Percentiles rank a stretch among this genome's conserved stretches.
These are phyloP conservation scores for Craseonycteris thonglongyai DNA, from an alignment of 2,113 vertebrate genomes.

Conservation along the genomic window DNA sequence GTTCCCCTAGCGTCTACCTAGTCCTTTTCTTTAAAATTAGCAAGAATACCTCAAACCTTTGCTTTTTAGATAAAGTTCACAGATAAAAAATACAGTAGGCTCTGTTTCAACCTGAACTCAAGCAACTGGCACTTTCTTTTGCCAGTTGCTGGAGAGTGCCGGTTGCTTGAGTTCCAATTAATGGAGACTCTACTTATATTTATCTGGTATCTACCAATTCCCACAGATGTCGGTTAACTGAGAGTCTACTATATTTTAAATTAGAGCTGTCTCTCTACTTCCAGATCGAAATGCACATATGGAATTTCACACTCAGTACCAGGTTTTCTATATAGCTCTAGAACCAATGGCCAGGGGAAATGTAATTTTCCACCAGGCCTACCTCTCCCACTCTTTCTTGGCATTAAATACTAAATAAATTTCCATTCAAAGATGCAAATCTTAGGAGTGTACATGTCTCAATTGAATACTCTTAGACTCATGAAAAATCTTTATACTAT, in stretches of 20 bases:
- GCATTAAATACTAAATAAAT: conserved; percentile 11
- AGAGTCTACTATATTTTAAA: no score
- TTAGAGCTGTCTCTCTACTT: neutral
- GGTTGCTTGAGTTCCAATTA: no score
- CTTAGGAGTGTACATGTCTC: neutral
- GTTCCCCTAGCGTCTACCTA: neutral
- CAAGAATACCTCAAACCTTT: neutral
- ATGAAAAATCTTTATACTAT: neutral
- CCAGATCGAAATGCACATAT: conserved; percentile 5
- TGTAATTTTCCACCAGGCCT: neutral
- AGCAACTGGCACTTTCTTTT: no score
- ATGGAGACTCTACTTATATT: no score
- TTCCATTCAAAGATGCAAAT: conserved; percentile 13
- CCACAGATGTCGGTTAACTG: no score
- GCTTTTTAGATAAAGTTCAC: neutral
- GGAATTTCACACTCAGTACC: neutral
- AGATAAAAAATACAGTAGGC: no score
- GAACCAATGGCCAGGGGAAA: neutral
- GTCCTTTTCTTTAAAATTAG: conserved; percentile 12
- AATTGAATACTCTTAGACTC: neutral
- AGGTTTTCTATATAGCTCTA: neutral
- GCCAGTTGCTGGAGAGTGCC: no score
- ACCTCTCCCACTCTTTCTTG: neutral
- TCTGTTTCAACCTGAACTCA: no score
- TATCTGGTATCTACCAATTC: no score